A percentile compares a stretch with the other conserved stretches of the same genome.
phyloP scores from a whole-genome alignment of 2,113 vertebrate species.

The Pseudonaja textilis region DNA sequence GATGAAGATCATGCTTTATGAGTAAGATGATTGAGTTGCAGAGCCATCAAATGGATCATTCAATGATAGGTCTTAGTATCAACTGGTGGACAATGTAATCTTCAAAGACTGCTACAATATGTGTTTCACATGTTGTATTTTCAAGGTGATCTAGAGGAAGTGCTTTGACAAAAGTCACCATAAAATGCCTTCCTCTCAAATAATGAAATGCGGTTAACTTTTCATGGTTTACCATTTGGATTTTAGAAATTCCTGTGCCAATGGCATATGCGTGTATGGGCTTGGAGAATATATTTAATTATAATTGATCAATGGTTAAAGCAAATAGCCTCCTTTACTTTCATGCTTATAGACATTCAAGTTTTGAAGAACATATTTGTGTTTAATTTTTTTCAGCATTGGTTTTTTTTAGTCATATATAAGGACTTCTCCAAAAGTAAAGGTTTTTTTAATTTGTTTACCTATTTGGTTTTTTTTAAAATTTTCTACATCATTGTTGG shows the following conservation, averaged over 20 bases:
- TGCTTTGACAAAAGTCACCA: slow-evolving; percentile 24
- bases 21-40: slow-evolving; percentile 56
- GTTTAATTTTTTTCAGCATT: slow-evolving; percentile 52
- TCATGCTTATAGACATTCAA: slow-evolving; percentile 24
- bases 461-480: slow-evolving; percentile 34
- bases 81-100: slow-evolving; percentile 47
- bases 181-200: slow-evolving; percentile 23
- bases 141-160: slow-evolving; percentile 43
- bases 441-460: slow-evolving; percentile 34
- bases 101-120: slow-evolving; percentile 38
- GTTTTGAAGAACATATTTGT: slow-evolving; percentile 38
- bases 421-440: slow-evolving; percentile 42
- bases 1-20: slow-evolving; percentile 59
- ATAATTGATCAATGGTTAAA: slow-evolving; percentile 48
- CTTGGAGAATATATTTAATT: slow-evolving; percentile 55
- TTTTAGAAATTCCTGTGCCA: slow-evolving; percentile 38
- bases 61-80: slow-evolving; percentile 33
- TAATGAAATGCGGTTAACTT: slow-evolving; percentile 24
- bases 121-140: slow-evolving; percentile 22
- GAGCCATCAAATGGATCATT: slow-evolving; percentile 51
- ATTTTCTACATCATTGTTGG: slow-evolving; percentile 42
- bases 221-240: slow-evolving; percentile 22
- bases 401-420: slow-evolving; percentile 40
- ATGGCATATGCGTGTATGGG: slow-evolving; percentile 25
- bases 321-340: slow-evolving; percentile 33